Conservation (phyloP, 23 tunicate genomes). For the Botrylloides violaceus region DNA sequence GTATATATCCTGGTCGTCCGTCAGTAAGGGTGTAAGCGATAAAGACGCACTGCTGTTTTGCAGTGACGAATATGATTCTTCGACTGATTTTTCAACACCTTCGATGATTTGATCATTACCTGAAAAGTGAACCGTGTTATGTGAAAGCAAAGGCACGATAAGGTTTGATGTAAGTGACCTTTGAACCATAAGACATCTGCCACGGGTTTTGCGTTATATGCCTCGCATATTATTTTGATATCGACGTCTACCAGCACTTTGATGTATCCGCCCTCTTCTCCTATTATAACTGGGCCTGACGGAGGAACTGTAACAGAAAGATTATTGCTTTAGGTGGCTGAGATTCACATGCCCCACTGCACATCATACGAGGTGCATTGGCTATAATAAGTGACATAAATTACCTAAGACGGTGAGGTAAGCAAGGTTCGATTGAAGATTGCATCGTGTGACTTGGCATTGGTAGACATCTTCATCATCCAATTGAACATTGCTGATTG, state of each 20-base stretch:
- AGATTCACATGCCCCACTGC: background rate
- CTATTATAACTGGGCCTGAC: constrained; percentile 49
- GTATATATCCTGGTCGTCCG: constrained; percentile 46
- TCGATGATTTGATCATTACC: constrained; percentile 34
- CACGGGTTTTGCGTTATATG: constrained; percentile 68
- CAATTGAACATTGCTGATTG: constrained; percentile 25
- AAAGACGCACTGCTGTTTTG: constrained; percentile 64
- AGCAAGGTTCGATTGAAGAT: constrained; percentile 33
- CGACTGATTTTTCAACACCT: constrained; percentile 6
- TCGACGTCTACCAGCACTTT: constrained; percentile 37
- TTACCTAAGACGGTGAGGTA: constrained; percentile 56
- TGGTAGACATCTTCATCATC: constrained; percentile 67
- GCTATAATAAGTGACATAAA: too few species aligned
- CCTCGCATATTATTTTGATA: constrained; percentile 42
- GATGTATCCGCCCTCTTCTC: constrained; percentile 13
- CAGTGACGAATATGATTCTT: background rate
- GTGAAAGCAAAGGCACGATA: too few species aligned
- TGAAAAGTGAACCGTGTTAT: constrained; percentile 6
- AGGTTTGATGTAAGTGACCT: constrained; percentile 26
- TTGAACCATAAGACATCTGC: constrained; percentile 55
- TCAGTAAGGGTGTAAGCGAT: constrained; percentile 40
- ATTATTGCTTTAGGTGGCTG: background rate
- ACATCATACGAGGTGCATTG: too few species aligned
- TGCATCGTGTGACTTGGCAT: constrained; percentile 64
- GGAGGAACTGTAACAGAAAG: constrained; percentile 43